phyloP scores from a whole-genome alignment of 2,797 vertebrate genomes.

The Zalophus californianus region DNA sequence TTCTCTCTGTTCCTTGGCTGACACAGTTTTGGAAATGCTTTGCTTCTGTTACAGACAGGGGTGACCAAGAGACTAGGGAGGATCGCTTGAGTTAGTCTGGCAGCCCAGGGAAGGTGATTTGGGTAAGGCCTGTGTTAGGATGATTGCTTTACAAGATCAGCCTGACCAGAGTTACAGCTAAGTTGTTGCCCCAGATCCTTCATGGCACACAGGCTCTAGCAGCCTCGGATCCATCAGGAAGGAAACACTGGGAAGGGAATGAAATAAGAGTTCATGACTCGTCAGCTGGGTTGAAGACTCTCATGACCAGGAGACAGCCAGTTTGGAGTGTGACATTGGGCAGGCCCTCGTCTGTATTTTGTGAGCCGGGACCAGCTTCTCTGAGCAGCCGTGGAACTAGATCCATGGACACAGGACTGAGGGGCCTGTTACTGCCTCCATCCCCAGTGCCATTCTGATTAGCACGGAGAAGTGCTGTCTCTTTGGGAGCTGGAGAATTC shows the following conservation, averaged over 20 bases:
- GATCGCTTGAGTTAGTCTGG: background rate
- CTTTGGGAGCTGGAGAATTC: background rate
- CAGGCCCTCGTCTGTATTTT: background rate
- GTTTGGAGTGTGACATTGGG: background rate
- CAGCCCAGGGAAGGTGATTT: background rate
- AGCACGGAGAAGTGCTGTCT: background rate
- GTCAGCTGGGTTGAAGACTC: background rate
- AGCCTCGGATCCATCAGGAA: background rate
- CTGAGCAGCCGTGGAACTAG: background rate
- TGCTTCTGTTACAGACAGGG: background rate
- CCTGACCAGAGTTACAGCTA: background rate
- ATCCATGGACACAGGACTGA: background rate
- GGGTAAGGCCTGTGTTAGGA: background rate
- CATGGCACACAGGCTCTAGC: background rate
- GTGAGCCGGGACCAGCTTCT: background rate
- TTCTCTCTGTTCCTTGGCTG: background rate
- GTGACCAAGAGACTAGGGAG: background rate
- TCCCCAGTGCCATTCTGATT: background rate
- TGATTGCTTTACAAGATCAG: background rate
- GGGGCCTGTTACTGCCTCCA: background rate
- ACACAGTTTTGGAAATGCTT: background rate
- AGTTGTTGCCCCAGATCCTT: background rate
- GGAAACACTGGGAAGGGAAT: background rate
- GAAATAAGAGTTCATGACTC: background rate
- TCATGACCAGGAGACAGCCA: background rate